These are phyloP conservation scores for Oreochromis niloticus DNA, from an alignment of 2,113 vertebrate genomes.

Conservation along the genomic window DNA sequence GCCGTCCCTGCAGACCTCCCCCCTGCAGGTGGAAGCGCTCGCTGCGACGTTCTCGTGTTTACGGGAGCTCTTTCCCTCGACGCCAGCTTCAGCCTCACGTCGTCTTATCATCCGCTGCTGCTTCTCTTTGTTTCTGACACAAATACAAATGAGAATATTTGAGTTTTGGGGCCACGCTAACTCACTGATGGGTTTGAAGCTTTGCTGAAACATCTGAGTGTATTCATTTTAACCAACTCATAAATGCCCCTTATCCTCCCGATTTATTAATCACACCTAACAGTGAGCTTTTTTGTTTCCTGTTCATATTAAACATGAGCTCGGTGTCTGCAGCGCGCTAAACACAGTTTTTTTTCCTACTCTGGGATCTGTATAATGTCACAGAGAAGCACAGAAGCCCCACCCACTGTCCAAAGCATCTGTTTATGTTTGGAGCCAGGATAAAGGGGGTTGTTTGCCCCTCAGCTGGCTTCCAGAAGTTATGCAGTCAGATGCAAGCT, in stretches of 20 bases:
- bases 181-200: not conserved
- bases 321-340: not conserved
- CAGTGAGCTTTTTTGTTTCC: fast-evolving
- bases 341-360: not conserved
- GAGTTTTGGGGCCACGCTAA: not conserved
- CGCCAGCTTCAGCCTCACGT: not conserved
- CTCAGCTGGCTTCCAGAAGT: not conserved
- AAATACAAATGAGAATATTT: fast-evolving
- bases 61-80: not conserved
- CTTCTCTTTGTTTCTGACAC: not conserved
- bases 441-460: not conserved
- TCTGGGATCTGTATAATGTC: not conserved
- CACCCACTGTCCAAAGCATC: not conserved
- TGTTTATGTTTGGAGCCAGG: not conserved
- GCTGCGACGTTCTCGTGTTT: not conserved
- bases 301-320: not conserved
- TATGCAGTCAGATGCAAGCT: not conserved
- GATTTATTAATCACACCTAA: not conserved
- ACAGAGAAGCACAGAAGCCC: not conserved
- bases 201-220: not conserved
- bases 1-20: not conserved
- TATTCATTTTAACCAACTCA: not conserved
- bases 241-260: not conserved
- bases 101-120: not conserved
- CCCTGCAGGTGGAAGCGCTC: not conserved